Base-by-base conservation (phyloP, 2,888 invertebrate genomes). In the Acrocyrtus sp. region DNA sequence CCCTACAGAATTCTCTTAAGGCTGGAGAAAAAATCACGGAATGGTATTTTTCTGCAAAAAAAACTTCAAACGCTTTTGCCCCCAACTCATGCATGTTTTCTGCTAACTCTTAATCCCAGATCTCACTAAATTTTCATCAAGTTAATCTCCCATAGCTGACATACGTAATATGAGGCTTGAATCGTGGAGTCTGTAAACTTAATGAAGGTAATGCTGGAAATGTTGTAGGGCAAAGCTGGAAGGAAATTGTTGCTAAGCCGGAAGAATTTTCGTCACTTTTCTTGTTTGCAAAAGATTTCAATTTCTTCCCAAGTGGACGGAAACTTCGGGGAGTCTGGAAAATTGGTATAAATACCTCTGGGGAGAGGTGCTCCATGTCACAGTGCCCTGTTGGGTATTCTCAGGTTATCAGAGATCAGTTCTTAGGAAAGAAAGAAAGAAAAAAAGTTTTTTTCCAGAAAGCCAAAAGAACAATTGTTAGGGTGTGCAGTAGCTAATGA, bases 81-180 rank as follows among this genome's bases (percentile, higher is more conserved):
- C n/a, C n/a, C n/a, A n/a, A n/a, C n/a, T 45, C 21, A 48, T 48
- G 48, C 48, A 34, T 47, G 27, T 47, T 54, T 57, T 62, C 58
- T 53, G 63, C 58, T 57, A 34, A 12, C n/a, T n/a, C n/a, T 34
- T 34, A 69, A 60, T 62, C 57, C 21, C 67, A 57, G 62, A 53
- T 78, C 69, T 75, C 78, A 69, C 77, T 78, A 77, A 75, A 78
- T 78, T 78, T 75, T 78, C 78, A 78, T 78, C 72, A 77, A 67
- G 47, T 72, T 78, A 78, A 78, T 78, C 78, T 72, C 67, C 54
- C 45, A 60, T 66, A 47, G 67, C 70, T 68, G 63, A 63, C 63
- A 65, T 56, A 43, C 45, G 39, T 43, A 45, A 29, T 60, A 54
- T 58, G 60, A 67, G 56, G 69, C 58, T 61, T 29, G 34, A 34